Conservation (phyloP, 2,888 invertebrate genomes). For the Agrilus mali region DNA sequence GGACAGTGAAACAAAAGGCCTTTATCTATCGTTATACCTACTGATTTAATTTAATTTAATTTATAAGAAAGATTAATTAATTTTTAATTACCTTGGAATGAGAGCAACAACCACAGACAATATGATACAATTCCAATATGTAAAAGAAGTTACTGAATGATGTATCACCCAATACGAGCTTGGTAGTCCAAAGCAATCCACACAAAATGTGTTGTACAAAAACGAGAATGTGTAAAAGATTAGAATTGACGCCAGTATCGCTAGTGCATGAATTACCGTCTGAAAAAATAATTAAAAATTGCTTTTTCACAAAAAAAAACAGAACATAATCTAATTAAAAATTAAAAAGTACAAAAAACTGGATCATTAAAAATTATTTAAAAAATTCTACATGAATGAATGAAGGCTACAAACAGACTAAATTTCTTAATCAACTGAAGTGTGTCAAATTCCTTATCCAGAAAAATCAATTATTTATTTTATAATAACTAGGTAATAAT, state of each 20-base stretch:
- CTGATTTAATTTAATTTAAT: neutral
- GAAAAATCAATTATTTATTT: too few relatives aligned
- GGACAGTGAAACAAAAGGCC: too few relatives aligned
- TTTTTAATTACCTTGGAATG: slow-evolving; percentile 57
- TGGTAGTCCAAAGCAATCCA: slow-evolving; percentile 69
- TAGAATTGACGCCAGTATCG: slow-evolving; percentile 64
- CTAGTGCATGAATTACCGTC: slow-evolving; percentile 74
- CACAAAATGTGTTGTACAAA: slow-evolving; percentile 70
- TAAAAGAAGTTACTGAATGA: slow-evolving; percentile 55
- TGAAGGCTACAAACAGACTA: too few relatives aligned
- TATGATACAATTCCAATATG: slow-evolving; percentile 72
- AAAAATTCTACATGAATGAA: too few relatives aligned
- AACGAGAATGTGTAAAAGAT: slow-evolving; percentile 76
- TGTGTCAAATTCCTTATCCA: too few relatives aligned
- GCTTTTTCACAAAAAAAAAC: too few relatives aligned
- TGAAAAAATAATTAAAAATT: slow-evolving; percentile 34
- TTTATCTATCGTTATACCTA: too few relatives aligned
- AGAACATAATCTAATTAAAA: too few relatives aligned
- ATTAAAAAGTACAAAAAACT: too few relatives aligned
- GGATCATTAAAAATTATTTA: too few relatives aligned
- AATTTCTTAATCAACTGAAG: too few relatives aligned
- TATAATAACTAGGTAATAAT: slow-evolving; percentile 2
- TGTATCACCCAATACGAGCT: slow-evolving; percentile 83
- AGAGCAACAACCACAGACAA: slow-evolving; percentile 67
- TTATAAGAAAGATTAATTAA: neutral